Base-by-base conservation (phyloP, 1,140 invertebrate species). In the Cataglyphis hispanica region DNA sequence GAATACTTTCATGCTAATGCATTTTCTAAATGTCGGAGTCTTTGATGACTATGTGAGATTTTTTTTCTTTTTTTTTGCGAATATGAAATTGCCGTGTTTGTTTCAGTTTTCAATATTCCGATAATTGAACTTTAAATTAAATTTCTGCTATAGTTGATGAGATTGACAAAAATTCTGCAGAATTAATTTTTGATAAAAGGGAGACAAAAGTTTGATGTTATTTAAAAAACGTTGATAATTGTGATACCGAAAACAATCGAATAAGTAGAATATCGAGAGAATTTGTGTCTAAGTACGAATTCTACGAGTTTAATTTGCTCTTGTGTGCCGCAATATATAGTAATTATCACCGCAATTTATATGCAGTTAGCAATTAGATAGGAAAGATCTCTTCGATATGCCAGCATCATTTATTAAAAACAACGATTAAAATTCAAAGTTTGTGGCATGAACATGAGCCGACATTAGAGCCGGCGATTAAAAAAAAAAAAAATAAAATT, bases 401-500 rank as follows among this genome's bases (percentile, higher is more conserved):
- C 10, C n/a, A 10, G 0, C 10, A 19, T 78, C 4, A 78, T 67
- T 64, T 13, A 78, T 69, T 50, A 50, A 50, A 50, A 27, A 40
- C 22, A 0, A 2, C 1, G n/a, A 22, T 81, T 72, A 72, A 81
- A 34, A 74, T 58, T 58, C 16, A 58, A 58, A 13, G 27, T 43
- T 10, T 19, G 16, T 37, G 56, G 19, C 25, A 16, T 7, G 13
- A 43, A 34, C 53, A 25, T 6, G 10, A 50, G 16, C 34, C 19
- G 63, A 37, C 34, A 34, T 69, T 58, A 69, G 43, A 74, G 27
- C 8, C 19, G 22, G 3, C 25, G 19, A 81, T 81, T 72, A 34
- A 19, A 74, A 81, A 66, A 81, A 74, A 81, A 66, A 81, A 81
- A 66, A 81, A 74, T 72, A 66, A 81, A 64, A 58, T 50, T 16